A percentile compares a stretch with the other conserved stretches of the same genome.
phyloP scores from a whole-genome alignment of 2,888 invertebrate species.

The Mesoligia furuncula region DNA sequence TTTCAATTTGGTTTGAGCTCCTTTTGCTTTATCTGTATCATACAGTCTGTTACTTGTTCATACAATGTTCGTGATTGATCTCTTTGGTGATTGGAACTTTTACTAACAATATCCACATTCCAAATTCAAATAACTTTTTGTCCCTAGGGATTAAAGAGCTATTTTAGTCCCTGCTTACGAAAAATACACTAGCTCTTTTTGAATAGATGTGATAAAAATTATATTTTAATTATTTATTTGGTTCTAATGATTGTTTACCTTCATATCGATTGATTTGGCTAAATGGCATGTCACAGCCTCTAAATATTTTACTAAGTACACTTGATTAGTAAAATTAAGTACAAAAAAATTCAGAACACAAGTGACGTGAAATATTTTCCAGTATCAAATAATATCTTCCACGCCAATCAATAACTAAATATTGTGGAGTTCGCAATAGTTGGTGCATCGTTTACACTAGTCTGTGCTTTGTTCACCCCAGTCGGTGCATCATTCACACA shows the following conservation, averaged over 20 bases:
- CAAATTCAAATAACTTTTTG: no score
- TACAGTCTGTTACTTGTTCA: no score
- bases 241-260: not conserved
- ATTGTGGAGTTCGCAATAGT: not conserved
- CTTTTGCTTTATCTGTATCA: no score
- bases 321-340: not conserved
- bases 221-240: not conserved
- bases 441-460: not conserved
- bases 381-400: not conserved
- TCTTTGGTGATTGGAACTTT: no score
- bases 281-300: no score
- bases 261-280: no score
- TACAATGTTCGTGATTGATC: no score
- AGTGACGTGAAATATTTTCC: not conserved
- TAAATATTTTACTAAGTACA: not conserved
- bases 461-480: slow-evolving; percentile 3
- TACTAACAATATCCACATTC: no score
- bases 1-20: no score
- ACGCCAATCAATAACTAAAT: not conserved
- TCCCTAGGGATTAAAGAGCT: no score
- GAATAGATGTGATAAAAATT: not conserved
- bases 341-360: not conserved
- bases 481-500: slow-evolving; percentile 7
- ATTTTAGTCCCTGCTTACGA: no score
- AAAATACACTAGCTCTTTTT: no score